phyloP scores from a whole-genome alignment of 1,140 invertebrate species.

The silkworm (Bombyx mori) region DNA sequence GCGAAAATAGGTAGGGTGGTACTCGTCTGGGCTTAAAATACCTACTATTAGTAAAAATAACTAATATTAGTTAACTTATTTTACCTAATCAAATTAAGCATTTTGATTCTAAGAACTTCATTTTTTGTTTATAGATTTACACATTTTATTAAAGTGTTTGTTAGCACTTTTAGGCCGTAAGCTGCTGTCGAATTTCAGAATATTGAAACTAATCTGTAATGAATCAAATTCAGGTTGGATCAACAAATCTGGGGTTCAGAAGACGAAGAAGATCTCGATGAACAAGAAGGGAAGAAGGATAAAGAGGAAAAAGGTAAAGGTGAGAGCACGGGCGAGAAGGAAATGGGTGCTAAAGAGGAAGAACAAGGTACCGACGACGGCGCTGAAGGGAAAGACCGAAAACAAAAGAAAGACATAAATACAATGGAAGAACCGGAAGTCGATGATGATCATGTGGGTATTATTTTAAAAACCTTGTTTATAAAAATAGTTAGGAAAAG shows the following conservation, averaged over 20 bases:
- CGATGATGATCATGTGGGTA: slow-evolving; percentile 82
- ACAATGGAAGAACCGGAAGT: slow-evolving; percentile 84
- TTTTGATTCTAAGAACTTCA: too few relatives aligned
- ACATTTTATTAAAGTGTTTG: too few relatives aligned
- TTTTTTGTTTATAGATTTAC: too few relatives aligned
- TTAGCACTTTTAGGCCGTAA: too few relatives aligned
- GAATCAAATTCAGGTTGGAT: slow-evolving; percentile 65
- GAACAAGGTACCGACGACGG: slow-evolving; percentile 78
- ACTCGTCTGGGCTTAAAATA: too few relatives aligned
- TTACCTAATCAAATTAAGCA: too few relatives aligned
- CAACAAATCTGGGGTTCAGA: slow-evolving; percentile 93
- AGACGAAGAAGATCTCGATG: slow-evolving; percentile 78
- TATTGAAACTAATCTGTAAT: too few relatives aligned
- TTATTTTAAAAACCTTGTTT: not conserved
- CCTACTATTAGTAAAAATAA: too few relatives aligned
- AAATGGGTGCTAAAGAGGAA: slow-evolving; percentile 82
- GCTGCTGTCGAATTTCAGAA: too few relatives aligned
- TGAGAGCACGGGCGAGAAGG: slow-evolving; percentile 69
- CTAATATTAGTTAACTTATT: too few relatives aligned
- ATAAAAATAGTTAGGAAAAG: not conserved
- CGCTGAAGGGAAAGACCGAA: slow-evolving; percentile 67
- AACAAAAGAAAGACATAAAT: slow-evolving; percentile 81
- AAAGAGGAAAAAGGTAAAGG: slow-evolving; percentile 72
- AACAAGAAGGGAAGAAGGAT: slow-evolving; percentile 74
- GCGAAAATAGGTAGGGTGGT: too few relatives aligned